Evolutionary conservation across 1,140 invertebrate species (phyloP).

Genomic region (Ceratoteleas bidentatus): DNA sequence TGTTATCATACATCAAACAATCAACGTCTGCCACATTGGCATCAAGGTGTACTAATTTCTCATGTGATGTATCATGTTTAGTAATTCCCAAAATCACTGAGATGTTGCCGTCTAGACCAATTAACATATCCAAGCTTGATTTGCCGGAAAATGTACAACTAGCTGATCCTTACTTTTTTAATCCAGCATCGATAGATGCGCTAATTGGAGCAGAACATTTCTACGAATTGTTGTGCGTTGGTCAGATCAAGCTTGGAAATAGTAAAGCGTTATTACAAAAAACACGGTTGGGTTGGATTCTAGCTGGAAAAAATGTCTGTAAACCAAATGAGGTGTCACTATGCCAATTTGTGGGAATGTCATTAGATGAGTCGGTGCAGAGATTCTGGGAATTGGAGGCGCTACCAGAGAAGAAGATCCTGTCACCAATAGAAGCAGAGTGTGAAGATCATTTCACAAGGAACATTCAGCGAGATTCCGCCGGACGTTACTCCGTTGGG

Average conservation of each 20-base stretch:
- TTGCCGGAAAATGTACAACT: conserved; percentile 13
- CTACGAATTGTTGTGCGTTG: conserved; percentile 23
- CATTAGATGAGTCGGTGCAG: conserved; percentile 8
- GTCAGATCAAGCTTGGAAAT: conserved; percentile 18
- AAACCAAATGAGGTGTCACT: background rate
- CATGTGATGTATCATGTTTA: background rate
- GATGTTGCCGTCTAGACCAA: background rate
- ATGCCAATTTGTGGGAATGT: background rate
- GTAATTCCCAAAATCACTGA: conserved; percentile 17
- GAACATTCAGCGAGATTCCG: background rate
- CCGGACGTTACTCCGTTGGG: background rate
- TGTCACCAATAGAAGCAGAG: background rate
- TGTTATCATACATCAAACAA: background rate
- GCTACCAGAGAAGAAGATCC: background rate
- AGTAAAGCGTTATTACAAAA: conserved; percentile 27
- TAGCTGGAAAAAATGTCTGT: background rate
- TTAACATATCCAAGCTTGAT: conserved; percentile 4
- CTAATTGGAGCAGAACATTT: conserved; percentile 27
- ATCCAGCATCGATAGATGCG: conserved; percentile 2
- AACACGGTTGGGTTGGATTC: conserved; percentile 24
- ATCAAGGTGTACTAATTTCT: conserved; percentile 1
- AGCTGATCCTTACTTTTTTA: conserved; percentile 30
- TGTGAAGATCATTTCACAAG: background rate
- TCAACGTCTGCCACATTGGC: background rate
- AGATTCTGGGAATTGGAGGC: conserved; percentile 6